A percentile compares a stretch with the other conserved stretches of the same genome.
These are phyloP conservation scores for Malurus melanocephalus DNA, from an alignment of 2,113 vertebrate genomes.

Conservation along the genomic window DNA sequence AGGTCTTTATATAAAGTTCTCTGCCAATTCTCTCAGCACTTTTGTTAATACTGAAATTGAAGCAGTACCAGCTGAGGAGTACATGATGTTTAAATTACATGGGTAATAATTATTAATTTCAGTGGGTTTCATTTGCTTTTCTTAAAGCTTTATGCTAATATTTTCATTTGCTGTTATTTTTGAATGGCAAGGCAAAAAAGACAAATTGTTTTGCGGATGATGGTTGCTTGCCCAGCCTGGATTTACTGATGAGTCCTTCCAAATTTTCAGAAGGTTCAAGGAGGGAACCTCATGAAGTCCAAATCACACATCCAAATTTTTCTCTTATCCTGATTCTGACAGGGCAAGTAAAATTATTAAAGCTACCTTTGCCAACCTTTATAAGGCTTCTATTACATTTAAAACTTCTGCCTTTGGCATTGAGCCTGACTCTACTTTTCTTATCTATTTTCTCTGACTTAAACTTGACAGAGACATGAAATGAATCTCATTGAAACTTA, in stretches of 20 bases:
- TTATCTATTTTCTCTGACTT: background rate
- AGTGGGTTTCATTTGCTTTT: background rate
- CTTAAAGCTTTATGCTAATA: background rate
- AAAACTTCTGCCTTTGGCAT: background rate
- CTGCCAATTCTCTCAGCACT: background rate
- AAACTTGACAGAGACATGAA: background rate
- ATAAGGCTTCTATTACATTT: background rate
- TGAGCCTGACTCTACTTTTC: background rate
- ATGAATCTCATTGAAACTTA: background rate
- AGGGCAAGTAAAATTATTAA: background rate
- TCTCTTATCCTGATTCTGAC: background rate
- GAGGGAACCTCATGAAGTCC: background rate
- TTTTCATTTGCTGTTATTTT: background rate
- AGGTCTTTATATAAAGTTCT: background rate
- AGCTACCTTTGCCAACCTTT: background rate
- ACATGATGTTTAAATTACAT: background rate
- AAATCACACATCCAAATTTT: background rate
- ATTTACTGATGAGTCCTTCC: background rate
- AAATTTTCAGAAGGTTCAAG: background rate
- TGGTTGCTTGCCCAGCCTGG: background rate
- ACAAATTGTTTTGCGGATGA: background rate
- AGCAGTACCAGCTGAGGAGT: background rate
- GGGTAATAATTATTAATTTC: background rate
- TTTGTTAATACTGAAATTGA: background rate
- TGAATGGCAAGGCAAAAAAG: background rate